Conservation (phyloP, 1,140 invertebrate species). For the Bombus sylvicola region DNA sequence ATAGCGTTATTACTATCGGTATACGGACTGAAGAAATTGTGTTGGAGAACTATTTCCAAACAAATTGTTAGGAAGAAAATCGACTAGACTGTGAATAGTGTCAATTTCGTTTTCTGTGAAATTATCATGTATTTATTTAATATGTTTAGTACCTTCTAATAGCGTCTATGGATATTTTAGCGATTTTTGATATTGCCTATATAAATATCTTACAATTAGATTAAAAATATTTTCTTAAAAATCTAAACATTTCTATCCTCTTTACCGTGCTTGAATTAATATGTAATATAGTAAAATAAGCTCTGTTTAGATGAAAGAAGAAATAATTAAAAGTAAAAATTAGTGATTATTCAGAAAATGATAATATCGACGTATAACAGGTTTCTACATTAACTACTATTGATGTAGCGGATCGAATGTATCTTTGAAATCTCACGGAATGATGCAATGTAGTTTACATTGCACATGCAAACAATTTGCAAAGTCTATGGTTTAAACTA, state of each 20-base stretch:
- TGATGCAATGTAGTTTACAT: too few species aligned
- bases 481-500: neutral
- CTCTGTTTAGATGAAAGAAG: too few species aligned
- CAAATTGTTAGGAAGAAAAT: conserved; percentile 49
- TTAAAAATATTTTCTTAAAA: conserved; percentile 8
- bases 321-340: neutral
- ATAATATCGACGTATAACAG: neutral
- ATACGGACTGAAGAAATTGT: conserved; percentile 66
- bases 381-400: neutral
- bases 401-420: neutral
- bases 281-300: neutral
- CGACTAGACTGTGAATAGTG: conserved; percentile 51
- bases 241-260: conserved; percentile 4
- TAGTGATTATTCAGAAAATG: neutral
- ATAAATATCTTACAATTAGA: neutral
- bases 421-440: neutral
- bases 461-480: neutral
- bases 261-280: neutral
- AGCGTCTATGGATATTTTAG: neutral
- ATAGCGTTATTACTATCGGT: conserved; percentile 42
- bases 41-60: conserved; percentile 56
- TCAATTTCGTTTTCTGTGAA: neutral
- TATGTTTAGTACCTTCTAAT: neutral
- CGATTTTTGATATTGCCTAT: neutral
- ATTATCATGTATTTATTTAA: conserved; percentile 55